Base-by-base conservation (phyloP, 2,888 invertebrate genomes). In the Cenopis cana region DNA sequence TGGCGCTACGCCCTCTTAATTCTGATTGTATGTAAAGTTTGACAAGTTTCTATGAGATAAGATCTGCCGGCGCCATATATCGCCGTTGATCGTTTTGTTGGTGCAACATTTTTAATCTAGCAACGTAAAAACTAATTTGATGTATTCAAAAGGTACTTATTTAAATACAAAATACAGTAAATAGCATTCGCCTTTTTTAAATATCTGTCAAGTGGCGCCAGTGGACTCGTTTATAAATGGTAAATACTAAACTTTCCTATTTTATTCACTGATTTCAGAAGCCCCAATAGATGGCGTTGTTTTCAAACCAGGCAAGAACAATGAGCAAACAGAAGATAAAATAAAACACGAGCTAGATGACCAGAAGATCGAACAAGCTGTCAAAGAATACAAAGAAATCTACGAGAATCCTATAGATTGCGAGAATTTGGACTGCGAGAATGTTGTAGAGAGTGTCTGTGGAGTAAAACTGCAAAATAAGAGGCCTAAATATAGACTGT, bases 251-350 rank as follows among this genome's bases (percentile, higher is more conserved):
- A 33, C 33, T 33, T 5, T 33, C 33, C 33, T 33, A 8, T 46
- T n/a, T 46, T 14, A 46, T 4, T n/a, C 1, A n/a, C 41, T 9
- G 0, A 50, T 77, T 81, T 29, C 78, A 87, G 88, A 87, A 73
- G 12, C 81, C 2, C 82, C 85, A 50, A 74, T 75, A 2, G 69
- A 77, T 56, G 86, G 87, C 20, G 80, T 86, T 4, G 17, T 89
- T 0, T 90, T 90, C 61, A 81, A 89, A 46, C 75, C 82, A 0
- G 89, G 88, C 0, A 87, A 86, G 74, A 89, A 90, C 68, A 80
- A 82, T 0, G 88, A 87, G 29, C 76, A 80, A 5, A 56, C 74
- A 0, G 81, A 84, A 36, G 74, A 76, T 0, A 38, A 64, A 54
- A 64, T 64, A 24, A 64, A 64, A 38, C 64, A 54, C 14, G 64